Base-by-base conservation (phyloP, 2,797 vertebrate genomes). In the Ciconia nigra region DNA sequence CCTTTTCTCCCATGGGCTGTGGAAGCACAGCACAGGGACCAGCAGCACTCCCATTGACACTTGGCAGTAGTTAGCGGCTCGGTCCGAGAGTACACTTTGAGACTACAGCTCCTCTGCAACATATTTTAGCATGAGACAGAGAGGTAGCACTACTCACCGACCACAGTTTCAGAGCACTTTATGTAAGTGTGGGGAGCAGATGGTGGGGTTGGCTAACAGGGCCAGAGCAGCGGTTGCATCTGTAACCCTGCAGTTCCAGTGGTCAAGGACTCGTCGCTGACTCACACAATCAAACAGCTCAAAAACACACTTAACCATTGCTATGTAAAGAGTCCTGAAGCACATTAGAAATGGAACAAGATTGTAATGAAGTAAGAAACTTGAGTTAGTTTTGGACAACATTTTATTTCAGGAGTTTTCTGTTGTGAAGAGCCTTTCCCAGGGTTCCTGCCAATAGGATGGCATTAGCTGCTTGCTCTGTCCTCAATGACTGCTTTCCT, bases 1-100 rank as follows among this genome's bases (percentile, higher is more conserved):
- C 41, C 52, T 76, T 61, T 61, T 25, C 31, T 79, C 49, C 37
- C 44, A 3, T 0, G 7, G 41, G 19, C 44, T 72, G 35, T 77
- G 59, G 49, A 26, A 58, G 63, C 65, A 57, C 11, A 70, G 52
- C 11, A n/a, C 10, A 31, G 41, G 28, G 29, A 55, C 6, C 31
- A 26, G 67, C 29, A 42, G 71, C 57, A 39, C 33, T 25, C 3
- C 1, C 5, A 5, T 8, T 5, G 78, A 31, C 0, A 8, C 15
- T 67, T 13, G 2, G 13, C 49, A 22, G 22, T 5, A 8, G 54
- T 52, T 49, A 59, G 58, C 0, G 0, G 37, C 62, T 59, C 35
- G 18, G 39, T 13, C 39, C 2, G 25, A 81, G 69, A 39, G 18
- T 17, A 44, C 29, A 49, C 46, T 8, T 49, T 54, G 28, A 83